phyloP scores from a whole-genome alignment of 2,888 invertebrate species.

The Acleris sparsana region DNA sequence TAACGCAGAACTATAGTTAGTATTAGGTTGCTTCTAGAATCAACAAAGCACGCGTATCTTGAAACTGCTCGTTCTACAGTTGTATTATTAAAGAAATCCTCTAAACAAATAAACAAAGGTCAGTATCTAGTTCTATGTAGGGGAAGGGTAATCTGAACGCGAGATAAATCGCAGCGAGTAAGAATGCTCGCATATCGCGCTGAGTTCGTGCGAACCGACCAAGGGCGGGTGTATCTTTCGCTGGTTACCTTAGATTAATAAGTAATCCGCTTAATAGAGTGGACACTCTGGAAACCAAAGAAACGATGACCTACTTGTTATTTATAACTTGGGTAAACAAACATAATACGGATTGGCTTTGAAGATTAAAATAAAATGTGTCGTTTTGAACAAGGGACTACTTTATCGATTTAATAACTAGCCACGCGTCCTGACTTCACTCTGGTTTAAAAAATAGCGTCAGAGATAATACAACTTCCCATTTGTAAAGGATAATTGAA shows the following conservation, averaged over 20 bases:
- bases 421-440: too few species aligned
- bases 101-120: constrained; percentile 32
- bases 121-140: constrained; percentile 40
- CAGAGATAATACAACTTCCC: too few species aligned
- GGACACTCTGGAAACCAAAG: constrained; percentile 1
- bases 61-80: constrained; percentile 12
- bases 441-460: too few species aligned
- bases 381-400: too few species aligned
- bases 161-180: constrained; percentile 55
- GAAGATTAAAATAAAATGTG: too few species aligned
- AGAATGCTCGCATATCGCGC: constrained; percentile 57
- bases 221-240: constrained; percentile 55
- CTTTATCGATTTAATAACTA: too few species aligned
- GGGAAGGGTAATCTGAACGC: constrained; percentile 57
- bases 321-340: too few species aligned
- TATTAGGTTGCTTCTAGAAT: neutral
- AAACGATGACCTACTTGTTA: neutral
- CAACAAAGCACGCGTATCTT: neutral
- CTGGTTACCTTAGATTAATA: constrained; percentile 30
- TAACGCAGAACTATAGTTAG: neutral
- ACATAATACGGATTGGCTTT: too few species aligned
- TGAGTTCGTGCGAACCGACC: constrained; percentile 66
- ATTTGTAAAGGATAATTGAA: too few species aligned
- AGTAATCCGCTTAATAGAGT: constrained; percentile 13
- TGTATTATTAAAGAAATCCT: constrained; percentile 23